Conservation (phyloP, 2,797 vertebrate genomes). For the Fistularia tabacaria region DNA sequence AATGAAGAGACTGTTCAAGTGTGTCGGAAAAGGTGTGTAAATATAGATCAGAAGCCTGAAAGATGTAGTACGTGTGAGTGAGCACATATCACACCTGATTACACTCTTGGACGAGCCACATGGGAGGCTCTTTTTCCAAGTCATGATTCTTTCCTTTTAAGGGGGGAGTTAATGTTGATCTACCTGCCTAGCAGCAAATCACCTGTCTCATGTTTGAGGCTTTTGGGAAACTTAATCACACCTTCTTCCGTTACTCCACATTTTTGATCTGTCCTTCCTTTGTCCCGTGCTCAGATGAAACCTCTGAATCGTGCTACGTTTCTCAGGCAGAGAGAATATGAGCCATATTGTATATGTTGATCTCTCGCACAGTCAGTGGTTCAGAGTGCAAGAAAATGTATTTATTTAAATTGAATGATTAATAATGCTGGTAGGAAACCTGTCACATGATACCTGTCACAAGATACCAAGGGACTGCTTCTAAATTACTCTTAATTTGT, state of each 20-base stretch:
- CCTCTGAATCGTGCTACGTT: too few species aligned
- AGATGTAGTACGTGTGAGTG: conserved; percentile 63
- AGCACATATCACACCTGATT: conserved; percentile 46
- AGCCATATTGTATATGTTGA: too few species aligned
- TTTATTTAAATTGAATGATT: too few species aligned
- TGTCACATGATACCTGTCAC: too few species aligned
- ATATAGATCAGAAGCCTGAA: conserved; percentile 62
- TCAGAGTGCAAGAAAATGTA: too few species aligned
- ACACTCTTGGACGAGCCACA: conserved; percentile 30
- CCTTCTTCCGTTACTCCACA: conserved; percentile 11
- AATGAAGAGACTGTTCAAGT: conserved; percentile 41
- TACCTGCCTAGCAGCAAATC: conserved; percentile 65
- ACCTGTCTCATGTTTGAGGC: conserved; percentile 29
- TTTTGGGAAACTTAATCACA: conserved; percentile 29
- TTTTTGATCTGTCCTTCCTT: conserved; percentile 1
- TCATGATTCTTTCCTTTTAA: conserved; percentile 31
- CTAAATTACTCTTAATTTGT: too few species aligned
- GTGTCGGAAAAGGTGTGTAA: conserved; percentile 57
- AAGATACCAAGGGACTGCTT: too few species aligned
- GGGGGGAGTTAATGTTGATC: conserved; percentile 22
- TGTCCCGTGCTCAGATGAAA: neutral
- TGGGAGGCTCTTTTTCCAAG: conserved; percentile 43
- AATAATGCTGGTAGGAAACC: too few species aligned
- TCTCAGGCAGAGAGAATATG: too few species aligned
- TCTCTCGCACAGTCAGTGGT: neutral